phyloP scores from a whole-genome alignment of 2,797 vertebrate genomes.

The Chromobotia macracanthus region DNA sequence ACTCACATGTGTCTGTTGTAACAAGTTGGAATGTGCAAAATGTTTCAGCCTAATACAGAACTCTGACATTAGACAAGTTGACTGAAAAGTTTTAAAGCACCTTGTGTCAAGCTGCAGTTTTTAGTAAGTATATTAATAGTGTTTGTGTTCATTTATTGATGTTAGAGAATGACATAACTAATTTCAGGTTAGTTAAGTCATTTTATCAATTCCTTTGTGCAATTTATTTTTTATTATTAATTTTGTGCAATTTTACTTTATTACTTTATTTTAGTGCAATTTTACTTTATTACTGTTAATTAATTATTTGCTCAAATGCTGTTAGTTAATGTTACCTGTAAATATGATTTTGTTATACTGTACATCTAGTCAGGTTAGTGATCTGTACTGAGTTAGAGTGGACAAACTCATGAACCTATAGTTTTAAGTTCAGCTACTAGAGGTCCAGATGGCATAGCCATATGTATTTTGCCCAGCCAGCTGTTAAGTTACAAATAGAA shows the following conservation, averaged over 20 bases:
- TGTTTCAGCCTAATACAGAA: neutral
- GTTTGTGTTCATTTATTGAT: neutral
- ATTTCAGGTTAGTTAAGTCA: neutral
- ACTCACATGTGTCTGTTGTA: conserved; percentile 11
- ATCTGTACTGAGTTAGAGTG: neutral
- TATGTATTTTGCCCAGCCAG: conserved; percentile 40
- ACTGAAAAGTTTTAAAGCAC: neutral
- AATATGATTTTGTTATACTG: neutral
- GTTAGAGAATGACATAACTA: neutral
- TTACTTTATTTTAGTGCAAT: too few relatives aligned
- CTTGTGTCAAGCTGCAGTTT: neutral
- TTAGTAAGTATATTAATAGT: neutral
- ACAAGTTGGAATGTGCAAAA: conserved; percentile 15
- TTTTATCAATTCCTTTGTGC: neutral
- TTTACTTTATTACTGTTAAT: neutral
- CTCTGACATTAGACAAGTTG: neutral
- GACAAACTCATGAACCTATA: neutral
- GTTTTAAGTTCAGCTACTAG: conserved; percentile 16
- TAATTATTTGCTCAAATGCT: neutral
- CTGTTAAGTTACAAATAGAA: conserved; percentile 19
- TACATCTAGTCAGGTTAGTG: neutral
- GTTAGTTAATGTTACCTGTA: neutral
- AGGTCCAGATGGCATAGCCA: conserved; percentile 45
- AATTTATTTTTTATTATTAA: too few relatives aligned
- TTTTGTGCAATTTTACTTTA: too few relatives aligned